A percentile compares a stretch with the other conserved stretches of the same genome.
Conservation (phyloP, 1,140 invertebrate species). For the Drosophila miranda region DNA sequence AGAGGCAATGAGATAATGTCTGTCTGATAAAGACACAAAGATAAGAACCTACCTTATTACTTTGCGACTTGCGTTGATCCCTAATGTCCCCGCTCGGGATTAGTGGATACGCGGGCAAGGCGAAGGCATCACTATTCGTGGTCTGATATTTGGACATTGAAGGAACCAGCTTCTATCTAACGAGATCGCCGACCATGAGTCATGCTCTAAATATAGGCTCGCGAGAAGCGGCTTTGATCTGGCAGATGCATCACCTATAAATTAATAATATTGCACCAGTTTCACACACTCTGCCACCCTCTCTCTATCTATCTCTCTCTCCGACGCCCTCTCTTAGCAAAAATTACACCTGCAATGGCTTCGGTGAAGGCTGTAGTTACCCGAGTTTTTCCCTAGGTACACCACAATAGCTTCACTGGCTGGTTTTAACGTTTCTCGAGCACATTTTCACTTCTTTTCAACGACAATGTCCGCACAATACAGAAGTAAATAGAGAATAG, state of each 20-base stretch:
- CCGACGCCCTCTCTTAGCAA: neutral
- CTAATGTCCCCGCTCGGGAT: constrained; percentile 22
- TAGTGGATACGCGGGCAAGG: constrained; percentile 16
- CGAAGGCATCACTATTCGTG: constrained; percentile 29
- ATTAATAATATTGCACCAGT: constrained; percentile 22
- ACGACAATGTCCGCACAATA: constrained; percentile 1
- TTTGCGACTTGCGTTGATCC: constrained; percentile 35
- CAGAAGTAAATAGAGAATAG: constrained; percentile 19
- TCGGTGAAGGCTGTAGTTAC: neutral
- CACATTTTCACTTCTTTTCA: constrained; percentile 10
- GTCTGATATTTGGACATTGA: constrained; percentile 24
- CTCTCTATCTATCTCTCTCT: too few species aligned
- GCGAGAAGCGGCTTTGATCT: neutral
- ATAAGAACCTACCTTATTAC: constrained; percentile 46
- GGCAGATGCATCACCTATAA: constrained; percentile 28
- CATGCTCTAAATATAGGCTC: constrained; percentile 33
- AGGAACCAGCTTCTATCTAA: constrained; percentile 1
- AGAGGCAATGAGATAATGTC: neutral
- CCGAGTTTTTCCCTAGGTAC: neutral
- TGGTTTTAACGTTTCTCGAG: neutral
- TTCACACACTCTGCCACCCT: neutral
- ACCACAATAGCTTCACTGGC: neutral
- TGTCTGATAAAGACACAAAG: too few species aligned
- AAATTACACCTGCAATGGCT: constrained; percentile 14
- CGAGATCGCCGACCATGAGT: constrained; percentile 1